Percentiles rank a stretch among this genome's conserved stretches.
phyloP scores from a whole-genome alignment of 2,797 vertebrate genomes.

The Cossypha caffra region DNA sequence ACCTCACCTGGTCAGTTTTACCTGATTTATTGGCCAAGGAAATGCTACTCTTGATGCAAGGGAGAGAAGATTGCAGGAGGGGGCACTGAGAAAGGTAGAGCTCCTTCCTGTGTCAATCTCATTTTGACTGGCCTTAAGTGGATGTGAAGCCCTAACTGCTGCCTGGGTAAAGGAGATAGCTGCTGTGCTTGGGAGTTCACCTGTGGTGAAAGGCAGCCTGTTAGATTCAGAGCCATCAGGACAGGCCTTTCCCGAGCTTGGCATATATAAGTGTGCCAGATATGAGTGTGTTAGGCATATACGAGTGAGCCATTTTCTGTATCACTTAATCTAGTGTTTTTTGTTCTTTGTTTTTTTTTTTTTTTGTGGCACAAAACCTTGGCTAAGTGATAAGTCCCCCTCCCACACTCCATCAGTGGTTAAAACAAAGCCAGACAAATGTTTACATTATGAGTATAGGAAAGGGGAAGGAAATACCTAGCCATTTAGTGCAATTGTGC shows the following conservation, averaged over 20 bases:
- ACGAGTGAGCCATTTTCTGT: background rate
- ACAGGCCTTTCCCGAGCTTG: background rate
- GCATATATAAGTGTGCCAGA: no score
- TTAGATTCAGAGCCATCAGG: background rate
- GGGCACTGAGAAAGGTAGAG: background rate
- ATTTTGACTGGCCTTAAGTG: background rate
- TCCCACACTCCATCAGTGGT: background rate
- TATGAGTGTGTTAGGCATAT: background rate
- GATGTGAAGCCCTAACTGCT: background rate
- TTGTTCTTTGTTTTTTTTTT: background rate
- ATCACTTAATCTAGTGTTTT: background rate
- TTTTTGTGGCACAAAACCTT: background rate
- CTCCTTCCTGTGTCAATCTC: background rate
- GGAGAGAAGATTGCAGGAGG: background rate
- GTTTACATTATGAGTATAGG: background rate
- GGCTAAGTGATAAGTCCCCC: background rate
- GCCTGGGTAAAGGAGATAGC: background rate
- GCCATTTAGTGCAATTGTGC: background rate
- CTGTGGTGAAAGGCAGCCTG: background rate
- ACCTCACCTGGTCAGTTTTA: background rate
- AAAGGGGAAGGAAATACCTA: background rate
- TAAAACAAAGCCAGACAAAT: background rate
- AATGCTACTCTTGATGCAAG: background rate
- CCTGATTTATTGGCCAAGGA: background rate
- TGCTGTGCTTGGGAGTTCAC: background rate